Evolutionary conservation across 1,140 invertebrate species (phyloP), one percentile per base, ranked within the genome.

Genomic region (Drusus annulatus): DNA sequence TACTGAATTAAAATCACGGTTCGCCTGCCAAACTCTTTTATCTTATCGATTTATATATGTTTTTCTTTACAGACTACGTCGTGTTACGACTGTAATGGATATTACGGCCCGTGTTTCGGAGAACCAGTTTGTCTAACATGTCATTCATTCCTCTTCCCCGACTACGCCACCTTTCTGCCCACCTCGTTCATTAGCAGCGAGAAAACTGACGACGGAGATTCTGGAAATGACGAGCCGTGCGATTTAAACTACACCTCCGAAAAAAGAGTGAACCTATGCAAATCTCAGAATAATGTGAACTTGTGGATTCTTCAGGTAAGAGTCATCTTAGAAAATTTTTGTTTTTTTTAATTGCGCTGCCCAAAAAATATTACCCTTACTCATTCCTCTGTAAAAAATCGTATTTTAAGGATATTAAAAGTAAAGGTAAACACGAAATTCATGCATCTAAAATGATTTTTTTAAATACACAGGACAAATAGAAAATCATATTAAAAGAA

Each of bases 41-140:
- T 45, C 52, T 63, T 23, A 15, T 74, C 10, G 13, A 25, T 50
- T 68, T 21, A 25, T 21, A 36, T 19, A 51, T 16, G 13, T 77
- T 52, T 52, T 1, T 52, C 21, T n/a, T 92, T 91, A 65, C 85
- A 94, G 93, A 91, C 92, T 84, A 86, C 88, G 4, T 89, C 91
- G 15, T 98, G 96, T 87, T 94, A 93, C 85, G 92, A 96, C 76
- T 98, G 97, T 86, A 95, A 95, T 91, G 97, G 97, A 25, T 98
- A 95, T 87, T 98, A 98, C 89, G 96, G 96, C 1, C 95, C 96
- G 0, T 96, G 93, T 88, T 98, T 96, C 88, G 95, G 94, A 19
- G 95, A 98, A 85, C 96, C 96, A 19, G 92, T 98, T n/a, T 98
- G 97, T 88, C 92, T 94, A 7, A 97, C 96, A 0, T 98, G 97